Conservation (phyloP, 2,888 invertebrate species). For the Druceiella hillmani region DNA sequence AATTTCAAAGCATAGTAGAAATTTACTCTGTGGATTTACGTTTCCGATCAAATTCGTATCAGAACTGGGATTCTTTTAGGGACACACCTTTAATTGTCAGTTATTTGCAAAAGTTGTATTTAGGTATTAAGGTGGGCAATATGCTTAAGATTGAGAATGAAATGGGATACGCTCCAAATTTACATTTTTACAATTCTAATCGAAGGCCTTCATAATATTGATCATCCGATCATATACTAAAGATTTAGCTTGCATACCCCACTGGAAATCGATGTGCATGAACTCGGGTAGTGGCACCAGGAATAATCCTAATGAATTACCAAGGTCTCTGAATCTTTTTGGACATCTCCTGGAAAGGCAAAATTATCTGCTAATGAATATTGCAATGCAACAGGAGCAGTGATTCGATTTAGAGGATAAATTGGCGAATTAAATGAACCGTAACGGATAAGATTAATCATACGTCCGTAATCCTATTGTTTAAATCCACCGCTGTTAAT, state of each 20-base stretch:
- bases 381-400: constrained; percentile 51
- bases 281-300: constrained; percentile 44
- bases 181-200: too few relatives aligned
- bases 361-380: constrained; percentile 56
- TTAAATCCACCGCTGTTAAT: constrained; percentile 31
- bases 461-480: constrained; percentile 37
- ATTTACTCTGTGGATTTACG: too few relatives aligned
- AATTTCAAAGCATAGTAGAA: too few relatives aligned
- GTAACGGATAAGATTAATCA: constrained; percentile 44
- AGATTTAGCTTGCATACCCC: constrained; percentile 46
- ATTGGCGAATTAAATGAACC: constrained; percentile 44
- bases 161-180: too few relatives aligned
- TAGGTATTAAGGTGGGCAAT: too few relatives aligned
- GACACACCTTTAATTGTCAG: too few relatives aligned
- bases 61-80: too few relatives aligned
- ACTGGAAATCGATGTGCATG: constrained; percentile 54
- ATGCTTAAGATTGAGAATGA: too few relatives aligned
- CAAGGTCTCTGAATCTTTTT: constrained; percentile 38
- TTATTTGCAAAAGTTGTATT: too few relatives aligned
- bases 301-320: constrained; percentile 41
- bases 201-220: constrained; percentile 1
- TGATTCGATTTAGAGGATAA: constrained; percentile 48
- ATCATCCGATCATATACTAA: constrained; percentile 37
- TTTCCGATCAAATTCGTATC: too few relatives aligned
- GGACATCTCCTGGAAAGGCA: constrained; percentile 44